phyloP scores from a whole-genome alignment of 1,140 invertebrate genomes.

The Conopomorpha cramerella region DNA sequence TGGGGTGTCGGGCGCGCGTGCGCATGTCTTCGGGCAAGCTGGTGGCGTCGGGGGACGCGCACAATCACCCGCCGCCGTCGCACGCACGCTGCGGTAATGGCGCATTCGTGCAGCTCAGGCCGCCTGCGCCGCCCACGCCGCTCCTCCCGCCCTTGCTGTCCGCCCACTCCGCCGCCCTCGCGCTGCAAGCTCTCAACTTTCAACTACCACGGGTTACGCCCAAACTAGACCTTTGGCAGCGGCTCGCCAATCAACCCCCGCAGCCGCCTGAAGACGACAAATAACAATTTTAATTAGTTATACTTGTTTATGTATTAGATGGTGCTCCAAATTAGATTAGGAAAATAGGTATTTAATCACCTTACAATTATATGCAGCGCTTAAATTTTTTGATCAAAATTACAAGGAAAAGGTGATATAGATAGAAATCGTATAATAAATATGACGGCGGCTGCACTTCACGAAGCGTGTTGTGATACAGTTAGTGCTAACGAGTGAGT shows the following conservation, averaged over 20 bases:
- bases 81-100: constrained; percentile 48
- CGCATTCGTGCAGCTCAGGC: constrained; percentile 40
- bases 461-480: too few species aligned
- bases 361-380: too few species aligned
- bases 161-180: constrained; percentile 22
- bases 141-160: constrained; percentile 15
- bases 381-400: too few species aligned
- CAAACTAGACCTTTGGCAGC: constrained; percentile 40
- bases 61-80: constrained; percentile 44
- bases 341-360: too few species aligned
- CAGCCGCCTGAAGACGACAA: too few species aligned
- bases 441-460: too few species aligned
- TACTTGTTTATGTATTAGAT: too few species aligned
- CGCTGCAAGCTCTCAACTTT: constrained; percentile 36
- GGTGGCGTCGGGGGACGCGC: constrained; percentile 31
- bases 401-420: too few species aligned
- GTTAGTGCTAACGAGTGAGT: too few species aligned
- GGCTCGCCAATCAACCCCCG: constrained; percentile 16
- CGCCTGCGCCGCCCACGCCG: constrained; percentile 10
- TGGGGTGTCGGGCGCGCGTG: constrained; percentile 43
- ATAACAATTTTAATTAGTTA: constrained; percentile 18
- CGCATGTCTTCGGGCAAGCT: constrained; percentile 31
- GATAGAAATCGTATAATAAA: constrained; percentile 4
- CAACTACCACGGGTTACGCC: constrained; percentile 39
- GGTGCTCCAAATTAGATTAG: too few species aligned